phyloP scores from a whole-genome alignment of 2,113 vertebrate species.

The Gracilinanus agilis region DNA sequence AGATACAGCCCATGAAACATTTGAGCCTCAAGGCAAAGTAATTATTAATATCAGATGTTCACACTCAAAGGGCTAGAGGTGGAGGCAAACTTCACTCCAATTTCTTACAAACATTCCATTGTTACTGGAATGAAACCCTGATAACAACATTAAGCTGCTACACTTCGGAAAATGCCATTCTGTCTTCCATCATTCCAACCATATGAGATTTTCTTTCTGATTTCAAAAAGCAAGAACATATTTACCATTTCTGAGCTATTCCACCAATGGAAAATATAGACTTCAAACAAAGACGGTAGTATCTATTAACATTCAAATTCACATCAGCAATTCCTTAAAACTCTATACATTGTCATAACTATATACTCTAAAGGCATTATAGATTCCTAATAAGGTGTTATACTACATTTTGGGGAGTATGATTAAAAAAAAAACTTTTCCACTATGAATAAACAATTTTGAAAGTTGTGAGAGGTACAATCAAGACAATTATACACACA shows the following conservation, averaged over 20 bases:
- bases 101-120: constrained; percentile 8
- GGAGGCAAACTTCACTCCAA: constrained; percentile 56
- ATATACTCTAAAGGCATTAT: not conserved
- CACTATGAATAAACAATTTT: not conserved
- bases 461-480: not conserved
- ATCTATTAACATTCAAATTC: not conserved
- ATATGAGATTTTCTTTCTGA: not conserved
- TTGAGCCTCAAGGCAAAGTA: constrained; percentile 68
- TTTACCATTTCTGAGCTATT: not conserved
- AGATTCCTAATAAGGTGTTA: not conserved
- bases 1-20: constrained; percentile 70
- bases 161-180: constrained; percentile 29
- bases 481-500: not conserved
- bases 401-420: not conserved
- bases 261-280: not conserved
- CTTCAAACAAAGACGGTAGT: not conserved
- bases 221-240: not conserved
- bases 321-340: not conserved
- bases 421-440: not conserved
- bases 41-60: constrained; percentile 62
- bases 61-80: constrained; percentile 55
- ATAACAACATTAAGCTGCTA: constrained; percentile 43
- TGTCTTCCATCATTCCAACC: constrained; percentile 31
- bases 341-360: not conserved
- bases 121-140: constrained; percentile 59